A percentile compares a stretch with the other conserved stretches of the same genome.
Evolutionary conservation across 37 sponge, comb jelly and placozoan species (phyloP).

Genomic region (Agelas oroides): DNA sequence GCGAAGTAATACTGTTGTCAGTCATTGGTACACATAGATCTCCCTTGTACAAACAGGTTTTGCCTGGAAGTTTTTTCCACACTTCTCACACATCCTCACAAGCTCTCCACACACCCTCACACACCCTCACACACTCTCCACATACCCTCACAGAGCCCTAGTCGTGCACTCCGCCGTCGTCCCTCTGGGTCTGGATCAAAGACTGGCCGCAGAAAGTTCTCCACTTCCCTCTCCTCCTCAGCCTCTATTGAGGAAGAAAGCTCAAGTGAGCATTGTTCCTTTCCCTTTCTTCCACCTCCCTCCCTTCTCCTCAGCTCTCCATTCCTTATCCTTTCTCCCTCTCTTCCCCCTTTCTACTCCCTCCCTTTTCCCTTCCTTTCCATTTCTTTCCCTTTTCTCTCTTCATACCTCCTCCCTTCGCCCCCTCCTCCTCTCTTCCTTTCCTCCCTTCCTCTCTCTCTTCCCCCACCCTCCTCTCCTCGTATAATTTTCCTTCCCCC

Average conservation of each 20-base stretch:
- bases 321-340: neutral
- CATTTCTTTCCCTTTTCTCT: neutral
- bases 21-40: too few species aligned
- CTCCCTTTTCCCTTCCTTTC: neutral
- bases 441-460: neutral
- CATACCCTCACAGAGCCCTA: conserved; percentile 42
- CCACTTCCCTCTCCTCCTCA: conserved; percentile 49
- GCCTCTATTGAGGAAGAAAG: conserved; percentile 55
- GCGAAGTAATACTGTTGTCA: too few species aligned
- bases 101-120: neutral
- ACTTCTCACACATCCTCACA: neutral
- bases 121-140: neutral
- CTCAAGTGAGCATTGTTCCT: conserved; percentile 21
- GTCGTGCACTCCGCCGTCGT: conserved; percentile 11
- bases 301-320: neutral
- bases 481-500: too few species aligned
- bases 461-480: conserved; percentile 3
- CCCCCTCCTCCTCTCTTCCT: conserved; percentile 5
- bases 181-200: neutral
- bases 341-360: conserved; percentile 1
- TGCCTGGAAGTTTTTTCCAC: too few species aligned
- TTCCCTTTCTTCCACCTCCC: neutral
- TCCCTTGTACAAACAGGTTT: too few species aligned
- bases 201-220: conserved; percentile 9
- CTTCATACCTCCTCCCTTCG: neutral